A percentile compares a stretch with the other conserved stretches of the same genome.
Evolutionary conservation across 1,140 invertebrate species (phyloP).

Genomic region (Hyposmocoma kahamanoa): DNA sequence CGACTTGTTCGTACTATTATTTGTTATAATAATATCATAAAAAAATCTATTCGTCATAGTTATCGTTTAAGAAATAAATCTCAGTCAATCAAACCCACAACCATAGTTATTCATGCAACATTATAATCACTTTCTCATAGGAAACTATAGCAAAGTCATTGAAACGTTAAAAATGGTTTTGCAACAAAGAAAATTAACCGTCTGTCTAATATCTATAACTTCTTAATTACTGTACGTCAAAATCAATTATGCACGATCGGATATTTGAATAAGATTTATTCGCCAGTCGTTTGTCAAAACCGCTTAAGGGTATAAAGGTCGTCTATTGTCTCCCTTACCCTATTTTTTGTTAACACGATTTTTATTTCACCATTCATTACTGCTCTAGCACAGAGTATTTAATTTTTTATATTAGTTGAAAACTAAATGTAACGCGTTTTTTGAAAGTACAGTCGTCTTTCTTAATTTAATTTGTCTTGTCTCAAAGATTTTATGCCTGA

Average conservation of each 20-base stretch:
- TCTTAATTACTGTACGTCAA: conserved; percentile 60
- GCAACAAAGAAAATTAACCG: conserved; percentile 36
- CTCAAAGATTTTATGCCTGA: conserved; percentile 42
- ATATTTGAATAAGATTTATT: conserved; percentile 59
- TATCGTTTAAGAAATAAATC: background rate
- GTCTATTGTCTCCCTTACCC: conserved; percentile 12
- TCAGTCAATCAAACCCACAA: conserved; percentile 6
- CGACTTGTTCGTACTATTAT: no score
- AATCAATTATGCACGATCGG: conserved; percentile 50
- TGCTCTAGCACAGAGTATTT: no score
- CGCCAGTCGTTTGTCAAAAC: conserved; percentile 45
- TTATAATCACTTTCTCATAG: conserved; percentile 34
- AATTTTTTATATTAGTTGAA: conserved; percentile 3
- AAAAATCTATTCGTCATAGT: no score
- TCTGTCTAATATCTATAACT: conserved; percentile 42
- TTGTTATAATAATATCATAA: no score
- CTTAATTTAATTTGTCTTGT: conserved; percentile 4
- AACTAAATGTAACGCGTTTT: background rate
- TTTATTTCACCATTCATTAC: no score
- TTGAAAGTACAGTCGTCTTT: no score
- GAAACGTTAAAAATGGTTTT: conserved; percentile 49
- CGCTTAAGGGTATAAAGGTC: conserved; percentile 17
- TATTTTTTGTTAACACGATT: no score
- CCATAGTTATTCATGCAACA: conserved; percentile 9
- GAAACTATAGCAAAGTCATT: conserved; percentile 32